Percentiles rank a stretch among this genome's conserved stretches.
Evolutionary conservation across 2,797 vertebrate genomes (phyloP).

Genomic region (Sebastes dallii): DNA sequence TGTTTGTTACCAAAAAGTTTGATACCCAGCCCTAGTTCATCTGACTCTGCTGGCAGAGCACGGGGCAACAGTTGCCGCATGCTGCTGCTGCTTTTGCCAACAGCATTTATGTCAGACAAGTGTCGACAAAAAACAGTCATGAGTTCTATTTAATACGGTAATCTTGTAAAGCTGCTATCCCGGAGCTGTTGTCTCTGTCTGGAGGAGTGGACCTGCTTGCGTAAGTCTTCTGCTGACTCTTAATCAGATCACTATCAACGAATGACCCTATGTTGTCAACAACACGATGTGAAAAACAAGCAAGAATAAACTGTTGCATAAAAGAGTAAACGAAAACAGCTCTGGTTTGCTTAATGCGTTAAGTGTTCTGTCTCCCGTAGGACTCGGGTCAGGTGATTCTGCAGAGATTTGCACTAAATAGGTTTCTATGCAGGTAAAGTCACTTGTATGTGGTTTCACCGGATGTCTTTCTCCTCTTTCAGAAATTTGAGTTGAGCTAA

Average conservation of each 20-base stretch:
- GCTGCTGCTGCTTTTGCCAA: not conserved
- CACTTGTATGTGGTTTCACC: not conserved
- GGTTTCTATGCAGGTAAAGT: not conserved
- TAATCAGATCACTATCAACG: constrained; percentile 63
- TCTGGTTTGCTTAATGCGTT: constrained; percentile 18
- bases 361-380: constrained; percentile 15
- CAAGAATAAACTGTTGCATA: constrained; percentile 41
- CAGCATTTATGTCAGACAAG: constrained; percentile 25
- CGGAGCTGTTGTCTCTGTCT: constrained; percentile 39
- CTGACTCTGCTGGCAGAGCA: not conserved
- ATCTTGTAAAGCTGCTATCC: constrained; percentile 56
- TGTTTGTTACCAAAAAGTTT: not conserved
- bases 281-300: constrained; percentile 59
- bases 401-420: constrained; percentile 21
- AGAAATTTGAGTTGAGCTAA: constrained; percentile 61
- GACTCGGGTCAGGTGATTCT: constrained; percentile 23
- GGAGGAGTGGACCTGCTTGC: constrained; percentile 51
- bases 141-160: constrained; percentile 58
- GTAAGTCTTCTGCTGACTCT: constrained; percentile 60
- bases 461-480: constrained; percentile 8
- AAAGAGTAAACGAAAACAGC: constrained; percentile 41
- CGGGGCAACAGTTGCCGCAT: not conserved
- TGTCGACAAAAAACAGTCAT: constrained; percentile 58
- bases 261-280: constrained; percentile 54
- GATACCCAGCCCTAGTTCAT: not conserved